phyloP scores from a whole-genome alignment of 1,140 invertebrate genomes.

The Orchesella cincta region DNA sequence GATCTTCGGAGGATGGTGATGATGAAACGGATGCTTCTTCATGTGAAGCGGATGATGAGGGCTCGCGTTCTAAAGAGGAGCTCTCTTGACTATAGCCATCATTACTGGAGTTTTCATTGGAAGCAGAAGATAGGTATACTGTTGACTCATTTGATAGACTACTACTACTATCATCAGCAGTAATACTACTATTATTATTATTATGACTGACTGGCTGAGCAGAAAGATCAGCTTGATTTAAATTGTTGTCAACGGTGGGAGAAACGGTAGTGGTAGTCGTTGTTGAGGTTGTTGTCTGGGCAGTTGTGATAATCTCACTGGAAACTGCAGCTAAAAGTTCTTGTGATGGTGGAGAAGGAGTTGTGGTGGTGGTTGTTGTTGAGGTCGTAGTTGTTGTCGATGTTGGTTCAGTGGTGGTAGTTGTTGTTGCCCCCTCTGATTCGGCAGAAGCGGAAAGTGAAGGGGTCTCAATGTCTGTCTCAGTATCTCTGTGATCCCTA shows the following conservation, averaged over 20 bases:
- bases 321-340: neutral
- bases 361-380: neutral
- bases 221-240: too few species aligned
- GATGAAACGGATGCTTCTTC: neutral
- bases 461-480: neutral
- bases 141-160: neutral
- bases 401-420: neutral
- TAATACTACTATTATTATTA: neutral
- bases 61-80: neutral
- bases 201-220: neutral
- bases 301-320: neutral
- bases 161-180: neutral
- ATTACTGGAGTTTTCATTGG: neutral
- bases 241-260: too few species aligned
- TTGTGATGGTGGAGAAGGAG: neutral
- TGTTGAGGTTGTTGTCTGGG: neutral
- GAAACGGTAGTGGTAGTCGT: neutral
- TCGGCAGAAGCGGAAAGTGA: neutral
- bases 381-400: neutral
- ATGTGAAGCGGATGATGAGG: neutral
- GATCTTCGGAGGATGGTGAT: neutral
- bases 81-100: neutral
- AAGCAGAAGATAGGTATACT: neutral
- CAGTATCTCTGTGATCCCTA: constrained; percentile 8
- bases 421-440: neutral